Evolutionary conservation across 2,888 invertebrate genomes (phyloP).

Genomic region (Choreutis nemorana): DNA sequence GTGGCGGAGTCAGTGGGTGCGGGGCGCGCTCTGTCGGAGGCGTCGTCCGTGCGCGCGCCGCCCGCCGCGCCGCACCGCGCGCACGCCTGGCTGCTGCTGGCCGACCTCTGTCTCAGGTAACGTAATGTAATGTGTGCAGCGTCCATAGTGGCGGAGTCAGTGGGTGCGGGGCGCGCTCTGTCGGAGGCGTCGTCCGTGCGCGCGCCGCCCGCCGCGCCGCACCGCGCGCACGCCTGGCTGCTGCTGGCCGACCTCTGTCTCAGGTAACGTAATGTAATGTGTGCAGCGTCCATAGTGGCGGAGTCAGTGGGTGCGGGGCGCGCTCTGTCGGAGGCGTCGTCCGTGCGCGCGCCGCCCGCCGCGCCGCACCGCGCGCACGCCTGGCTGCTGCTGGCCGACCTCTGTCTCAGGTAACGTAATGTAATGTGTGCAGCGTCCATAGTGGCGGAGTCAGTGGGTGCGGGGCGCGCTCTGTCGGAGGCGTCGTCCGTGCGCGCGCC

Average conservation of each 20-base stretch:
- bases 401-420: slow-evolving; percentile 72
- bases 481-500: slow-evolving; percentile 10
- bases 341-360: slow-evolving; percentile 21
- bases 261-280: no score
- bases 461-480: slow-evolving; percentile 69
- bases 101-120: slow-evolving; percentile 77
- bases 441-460: background rate
- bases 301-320: slow-evolving; percentile 90
- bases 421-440: no score
- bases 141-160: slow-evolving; percentile 85
- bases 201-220: slow-evolving; percentile 16
- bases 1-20: slow-evolving; percentile 86
- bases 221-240: slow-evolving; percentile 71
- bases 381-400: slow-evolving; percentile 88
- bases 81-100: slow-evolving; percentile 80
- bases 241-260: slow-evolving; percentile 86
- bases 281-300: slow-evolving; percentile 82
- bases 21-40: slow-evolving; percentile 94
- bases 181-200: slow-evolving; percentile 76
- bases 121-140: no score
- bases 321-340: slow-evolving; percentile 87
- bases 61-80: slow-evolving; percentile 18
- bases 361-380: slow-evolving; percentile 24
- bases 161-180: slow-evolving; percentile 89
- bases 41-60: slow-evolving; percentile 43